A percentile compares a stretch with the other conserved stretches of the same genome.
phyloP scores from a whole-genome alignment of 1,140 invertebrate species.

The Anadara kagoshimensis region DNA sequence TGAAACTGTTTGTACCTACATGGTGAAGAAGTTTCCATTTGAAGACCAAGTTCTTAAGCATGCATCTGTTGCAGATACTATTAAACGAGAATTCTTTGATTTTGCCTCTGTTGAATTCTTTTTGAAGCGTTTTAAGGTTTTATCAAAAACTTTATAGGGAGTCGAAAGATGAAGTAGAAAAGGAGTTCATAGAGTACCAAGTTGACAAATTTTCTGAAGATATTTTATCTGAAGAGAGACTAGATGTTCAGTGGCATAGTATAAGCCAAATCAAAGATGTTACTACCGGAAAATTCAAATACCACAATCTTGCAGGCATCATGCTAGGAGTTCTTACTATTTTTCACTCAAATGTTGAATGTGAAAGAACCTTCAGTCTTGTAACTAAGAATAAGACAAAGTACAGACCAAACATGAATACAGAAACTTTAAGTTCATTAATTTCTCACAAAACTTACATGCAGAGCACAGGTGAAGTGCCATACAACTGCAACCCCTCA shows the following conservation, averaged over 20 bases:
- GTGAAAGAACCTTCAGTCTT: slow-evolving; percentile 4
- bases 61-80: neutral
- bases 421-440: slow-evolving; percentile 4
- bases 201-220: neutral
- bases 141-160: no score
- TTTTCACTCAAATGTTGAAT: slow-evolving; percentile 6
- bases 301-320: neutral
- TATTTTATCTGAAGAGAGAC: neutral
- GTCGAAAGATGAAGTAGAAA: neutral
- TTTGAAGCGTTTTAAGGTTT: no score
- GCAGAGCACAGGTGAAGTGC: neutral
- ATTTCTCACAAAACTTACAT: slow-evolving; percentile 3
- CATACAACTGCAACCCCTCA: slow-evolving; percentile 1
- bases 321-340: slow-evolving; percentile 1
- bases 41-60: neutral
- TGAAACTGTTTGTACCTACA: neutral
- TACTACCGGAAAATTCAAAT: slow-evolving; percentile 3
- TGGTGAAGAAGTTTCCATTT: neutral
- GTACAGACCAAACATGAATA: no score
- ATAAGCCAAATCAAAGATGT: slow-evolving; percentile 9
- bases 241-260: slow-evolving; percentile 1
- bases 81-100: neutral
- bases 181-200: neutral
- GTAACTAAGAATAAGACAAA: neutral
- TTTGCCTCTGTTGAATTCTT: neutral